Percentiles rank a stretch among this genome's conserved stretches.
Evolutionary conservation across 2,888 invertebrate genomes (phyloP).

Genomic region (Chaetogeoica ovagalla): DNA sequence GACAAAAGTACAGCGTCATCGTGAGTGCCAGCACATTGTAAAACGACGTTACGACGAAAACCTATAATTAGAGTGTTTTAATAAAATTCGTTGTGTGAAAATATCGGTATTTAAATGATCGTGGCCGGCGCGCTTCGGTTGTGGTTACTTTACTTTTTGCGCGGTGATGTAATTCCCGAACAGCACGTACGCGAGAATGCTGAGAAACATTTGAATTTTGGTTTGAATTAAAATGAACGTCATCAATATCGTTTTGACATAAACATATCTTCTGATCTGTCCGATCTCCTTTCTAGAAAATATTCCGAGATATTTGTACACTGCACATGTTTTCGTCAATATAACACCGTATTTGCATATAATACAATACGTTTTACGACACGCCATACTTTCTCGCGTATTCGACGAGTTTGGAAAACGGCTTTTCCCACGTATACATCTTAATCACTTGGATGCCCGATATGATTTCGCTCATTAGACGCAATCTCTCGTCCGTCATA

Average conservation of each 20-base stretch:
- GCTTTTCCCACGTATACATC: constrained; percentile 85
- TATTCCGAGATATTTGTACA: neutral
- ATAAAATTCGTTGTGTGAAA: neutral
- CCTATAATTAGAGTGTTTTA: neutral
- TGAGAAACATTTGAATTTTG: neutral
- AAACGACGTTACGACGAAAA: neutral
- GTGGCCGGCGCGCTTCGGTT: neutral
- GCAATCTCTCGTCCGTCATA: constrained; percentile 56
- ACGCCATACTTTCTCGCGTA: neutral
- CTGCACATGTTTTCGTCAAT: neutral
- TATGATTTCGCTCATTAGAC: constrained; percentile 93
- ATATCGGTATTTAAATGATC: too few species aligned
- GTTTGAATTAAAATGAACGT: neutral
- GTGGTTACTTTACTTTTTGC: constrained; percentile 62
- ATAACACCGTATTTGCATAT: neutral
- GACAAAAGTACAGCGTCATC: neutral
- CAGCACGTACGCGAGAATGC: neutral
- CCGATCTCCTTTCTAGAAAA: neutral
- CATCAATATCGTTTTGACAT: neutral
- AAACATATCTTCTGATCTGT: neutral
- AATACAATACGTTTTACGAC: too few species aligned
- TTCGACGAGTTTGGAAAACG: constrained; percentile 62
- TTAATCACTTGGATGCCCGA: constrained; percentile 89
- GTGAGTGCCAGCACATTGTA: neutral
- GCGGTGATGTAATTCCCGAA: neutral